phyloP scores from a whole-genome alignment of 2,797 vertebrate species.

The Natrix natrix region DNA sequence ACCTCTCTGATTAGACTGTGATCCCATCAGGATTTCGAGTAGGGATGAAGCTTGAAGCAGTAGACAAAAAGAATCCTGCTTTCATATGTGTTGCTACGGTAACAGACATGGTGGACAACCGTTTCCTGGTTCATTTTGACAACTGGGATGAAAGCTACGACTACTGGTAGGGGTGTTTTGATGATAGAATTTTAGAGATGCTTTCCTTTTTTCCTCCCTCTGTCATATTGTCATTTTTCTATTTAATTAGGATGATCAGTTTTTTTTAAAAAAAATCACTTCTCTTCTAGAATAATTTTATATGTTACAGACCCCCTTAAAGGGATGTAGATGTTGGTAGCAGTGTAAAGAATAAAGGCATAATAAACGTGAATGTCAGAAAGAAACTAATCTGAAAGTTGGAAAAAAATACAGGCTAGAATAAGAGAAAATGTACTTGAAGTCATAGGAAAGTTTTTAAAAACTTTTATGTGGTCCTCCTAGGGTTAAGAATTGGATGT shows the following conservation, averaged over 20 bases:
- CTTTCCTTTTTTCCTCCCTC: not conserved
- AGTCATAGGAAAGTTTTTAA: not conserved
- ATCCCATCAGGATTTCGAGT: constrained; percentile 79
- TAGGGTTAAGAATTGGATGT: not conserved
- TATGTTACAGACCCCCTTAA: not conserved
- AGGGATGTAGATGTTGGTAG: not conserved
- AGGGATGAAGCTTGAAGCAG: constrained; percentile 93
- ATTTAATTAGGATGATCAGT: not conserved
- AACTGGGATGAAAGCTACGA: constrained; percentile 97
- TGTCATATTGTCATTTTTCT: not conserved
- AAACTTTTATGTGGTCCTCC: not conserved
- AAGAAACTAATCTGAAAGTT: not conserved
- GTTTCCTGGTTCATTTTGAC: constrained; percentile 93
- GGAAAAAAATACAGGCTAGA: not conserved
- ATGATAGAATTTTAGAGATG: not conserved
- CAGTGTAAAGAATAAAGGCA: not conserved
- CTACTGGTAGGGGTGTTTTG: constrained; percentile 81
- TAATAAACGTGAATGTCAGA: not conserved
- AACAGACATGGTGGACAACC: constrained; percentile 84
- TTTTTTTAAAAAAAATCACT: not conserved
- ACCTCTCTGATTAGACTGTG: constrained; percentile 71
- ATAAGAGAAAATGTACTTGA: not conserved
- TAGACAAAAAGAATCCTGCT: constrained; percentile 93
- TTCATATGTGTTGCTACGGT: constrained; percentile 92
- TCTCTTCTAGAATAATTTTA: not conserved